These are phyloP conservation scores for Cosmia pyralina DNA, from an alignment of 2,888 invertebrate species.

Conservation along the genomic window DNA sequence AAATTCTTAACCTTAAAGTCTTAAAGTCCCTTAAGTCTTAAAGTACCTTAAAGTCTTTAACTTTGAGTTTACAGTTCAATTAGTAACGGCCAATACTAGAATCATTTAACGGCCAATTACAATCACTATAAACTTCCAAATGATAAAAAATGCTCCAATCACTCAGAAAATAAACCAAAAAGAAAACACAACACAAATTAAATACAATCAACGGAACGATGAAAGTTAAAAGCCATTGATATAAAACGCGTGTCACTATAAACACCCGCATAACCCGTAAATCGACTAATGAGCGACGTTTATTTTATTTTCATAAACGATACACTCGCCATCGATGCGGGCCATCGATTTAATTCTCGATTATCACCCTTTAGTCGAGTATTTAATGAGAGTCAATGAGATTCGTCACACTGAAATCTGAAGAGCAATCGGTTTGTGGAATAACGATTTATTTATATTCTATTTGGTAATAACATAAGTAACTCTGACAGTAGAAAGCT, in stretches of 20 bases:
- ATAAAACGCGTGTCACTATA: conserved; percentile 75
- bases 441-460: conserved; percentile 55
- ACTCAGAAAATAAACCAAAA: conserved; percentile 44
- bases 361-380: conserved; percentile 85
- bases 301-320: conserved; percentile 88
- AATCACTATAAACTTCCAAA: conserved; percentile 62
- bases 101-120: conserved; percentile 55
- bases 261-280: conserved; percentile 82
- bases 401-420: conserved; percentile 73
- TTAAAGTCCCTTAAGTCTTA: no score
- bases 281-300: conserved; percentile 85
- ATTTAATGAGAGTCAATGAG: conserved; percentile 79
- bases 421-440: conserved; percentile 46
- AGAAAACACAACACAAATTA: conserved; percentile 56
- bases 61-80: conserved; percentile 27
- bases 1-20: conserved; percentile 29
- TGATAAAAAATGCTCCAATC: conserved; percentile 59
- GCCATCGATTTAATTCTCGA: conserved; percentile 84
- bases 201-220: conserved; percentile 59
- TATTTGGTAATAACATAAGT: neutral
- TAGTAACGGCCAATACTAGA: conserved; percentile 42
- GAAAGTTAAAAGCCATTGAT: conserved; percentile 70
- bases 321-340: conserved; percentile 79
- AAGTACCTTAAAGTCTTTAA: conserved; percentile 12
- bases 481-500: neutral